These are phyloP conservation scores for Caradrina kadenii DNA, from an alignment of 2,888 invertebrate species.

Conservation along the genomic window DNA sequence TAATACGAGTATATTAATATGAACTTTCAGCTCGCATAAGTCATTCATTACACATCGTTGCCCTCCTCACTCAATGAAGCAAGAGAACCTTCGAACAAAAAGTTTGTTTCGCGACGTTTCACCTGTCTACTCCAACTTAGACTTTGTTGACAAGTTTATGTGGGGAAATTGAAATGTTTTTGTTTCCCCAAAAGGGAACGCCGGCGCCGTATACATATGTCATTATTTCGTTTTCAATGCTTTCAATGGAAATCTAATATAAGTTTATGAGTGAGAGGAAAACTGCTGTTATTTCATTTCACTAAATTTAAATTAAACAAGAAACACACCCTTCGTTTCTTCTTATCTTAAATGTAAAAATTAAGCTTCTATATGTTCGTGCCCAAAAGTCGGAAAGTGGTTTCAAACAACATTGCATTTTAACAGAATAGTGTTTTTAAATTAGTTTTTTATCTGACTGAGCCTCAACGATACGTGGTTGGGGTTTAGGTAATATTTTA, in stretches of 20 bases:
- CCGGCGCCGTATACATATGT: neutral
- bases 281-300: neutral
- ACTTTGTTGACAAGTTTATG: conserved; percentile 8
- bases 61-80: conserved; percentile 3
- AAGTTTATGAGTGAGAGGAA: conserved; percentile 1
- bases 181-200: conserved; percentile 2
- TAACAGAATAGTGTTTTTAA: too few relatives aligned
- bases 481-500: too few relatives aligned
- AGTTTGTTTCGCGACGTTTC: conserved; percentile 10
- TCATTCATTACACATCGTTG: conserved; percentile 1
- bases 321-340: neutral
- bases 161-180: conserved; percentile 32
- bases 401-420: too few relatives aligned
- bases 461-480: too few relatives aligned
- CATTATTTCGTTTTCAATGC: neutral
- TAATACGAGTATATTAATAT: too few relatives aligned
- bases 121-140: conserved; percentile 12
- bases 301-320: conserved; percentile 10
- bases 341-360: too few relatives aligned
- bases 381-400: too few relatives aligned
- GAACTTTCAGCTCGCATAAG: neutral
- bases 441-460: too few relatives aligned
- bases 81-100: conserved; percentile 2
- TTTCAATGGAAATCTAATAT: conserved; percentile 6
- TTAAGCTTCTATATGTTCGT: too few relatives aligned